phyloP scores from a whole-genome alignment of 2,113 vertebrate genomes.

The Cyanoramphus novaezelandiae region DNA sequence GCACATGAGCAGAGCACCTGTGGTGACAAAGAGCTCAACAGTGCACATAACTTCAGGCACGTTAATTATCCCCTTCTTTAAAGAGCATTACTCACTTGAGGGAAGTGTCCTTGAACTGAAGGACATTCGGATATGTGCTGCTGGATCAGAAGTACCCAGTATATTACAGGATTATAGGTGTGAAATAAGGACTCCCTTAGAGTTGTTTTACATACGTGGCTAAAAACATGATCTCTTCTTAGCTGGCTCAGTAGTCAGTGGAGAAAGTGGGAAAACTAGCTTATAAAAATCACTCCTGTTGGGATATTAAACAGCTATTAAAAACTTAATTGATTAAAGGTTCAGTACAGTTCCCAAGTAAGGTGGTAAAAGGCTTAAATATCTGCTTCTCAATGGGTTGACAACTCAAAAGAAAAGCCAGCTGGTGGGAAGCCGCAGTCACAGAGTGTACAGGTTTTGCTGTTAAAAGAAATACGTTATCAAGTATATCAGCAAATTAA shows the following conservation, averaged over 20 bases:
- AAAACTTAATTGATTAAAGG: not conserved
- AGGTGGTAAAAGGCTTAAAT: constrained; percentile 12
- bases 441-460: not conserved
- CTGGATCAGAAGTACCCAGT: not conserved
- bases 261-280: not conserved
- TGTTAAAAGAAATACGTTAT: not conserved
- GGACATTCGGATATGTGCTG: not conserved
- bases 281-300: not conserved
- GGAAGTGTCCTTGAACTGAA: not conserved
- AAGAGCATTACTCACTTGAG: not conserved
- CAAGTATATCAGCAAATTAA: not conserved
- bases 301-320: not conserved
- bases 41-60: not conserved
- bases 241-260: not conserved
- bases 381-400: not conserved
- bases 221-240: not conserved
- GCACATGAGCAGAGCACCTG: constrained; percentile 2
- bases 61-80: not conserved
- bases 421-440: not conserved
- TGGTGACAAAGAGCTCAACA: not conserved
- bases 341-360: not conserved
- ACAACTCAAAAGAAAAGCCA: not conserved
- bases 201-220: not conserved
- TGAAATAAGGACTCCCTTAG: not conserved
- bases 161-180: not conserved